These are phyloP conservation scores for Sigmodon hispidus DNA, from an alignment of 2,113 vertebrate genomes.

Conservation along the genomic window DNA sequence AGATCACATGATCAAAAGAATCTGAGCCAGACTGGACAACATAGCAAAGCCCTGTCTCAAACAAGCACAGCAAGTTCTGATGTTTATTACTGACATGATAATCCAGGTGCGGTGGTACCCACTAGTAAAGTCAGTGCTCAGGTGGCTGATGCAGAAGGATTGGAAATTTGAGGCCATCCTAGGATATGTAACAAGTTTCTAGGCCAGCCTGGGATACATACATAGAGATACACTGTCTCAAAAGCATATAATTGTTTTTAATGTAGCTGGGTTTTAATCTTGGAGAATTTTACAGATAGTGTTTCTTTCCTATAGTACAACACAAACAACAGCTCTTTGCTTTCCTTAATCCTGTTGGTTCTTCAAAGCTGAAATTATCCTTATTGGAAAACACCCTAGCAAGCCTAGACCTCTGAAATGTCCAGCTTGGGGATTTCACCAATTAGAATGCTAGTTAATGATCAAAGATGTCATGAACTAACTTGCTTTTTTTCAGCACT, in stretches of 20 bases:
- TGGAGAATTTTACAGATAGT: conserved; percentile 17
- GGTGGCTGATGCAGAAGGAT: background rate
- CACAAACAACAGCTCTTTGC: background rate
- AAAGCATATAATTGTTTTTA: background rate
- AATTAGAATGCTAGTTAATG: conserved; percentile 1
- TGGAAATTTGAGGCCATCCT: background rate
- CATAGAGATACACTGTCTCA: background rate
- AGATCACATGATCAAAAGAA: background rate
- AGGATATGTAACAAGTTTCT: background rate
- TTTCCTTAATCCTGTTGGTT: conserved; percentile 48
- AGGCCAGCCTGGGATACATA: background rate
- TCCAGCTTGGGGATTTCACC: background rate
- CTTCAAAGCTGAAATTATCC: background rate
- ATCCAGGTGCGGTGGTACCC: background rate
- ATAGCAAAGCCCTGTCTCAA: background rate
- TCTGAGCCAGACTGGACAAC: background rate
- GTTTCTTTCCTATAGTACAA: background rate
- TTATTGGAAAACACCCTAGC: background rate
- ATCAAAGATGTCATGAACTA: background rate
- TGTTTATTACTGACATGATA: background rate
- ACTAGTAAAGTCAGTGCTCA: background rate
- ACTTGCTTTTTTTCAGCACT: background rate
- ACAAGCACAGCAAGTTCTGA: background rate
- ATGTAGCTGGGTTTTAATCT: conserved; percentile 28
- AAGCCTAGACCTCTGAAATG: background rate